phyloP scores from a whole-genome alignment of 2,797 vertebrate species.

The Vultur gryphus region DNA sequence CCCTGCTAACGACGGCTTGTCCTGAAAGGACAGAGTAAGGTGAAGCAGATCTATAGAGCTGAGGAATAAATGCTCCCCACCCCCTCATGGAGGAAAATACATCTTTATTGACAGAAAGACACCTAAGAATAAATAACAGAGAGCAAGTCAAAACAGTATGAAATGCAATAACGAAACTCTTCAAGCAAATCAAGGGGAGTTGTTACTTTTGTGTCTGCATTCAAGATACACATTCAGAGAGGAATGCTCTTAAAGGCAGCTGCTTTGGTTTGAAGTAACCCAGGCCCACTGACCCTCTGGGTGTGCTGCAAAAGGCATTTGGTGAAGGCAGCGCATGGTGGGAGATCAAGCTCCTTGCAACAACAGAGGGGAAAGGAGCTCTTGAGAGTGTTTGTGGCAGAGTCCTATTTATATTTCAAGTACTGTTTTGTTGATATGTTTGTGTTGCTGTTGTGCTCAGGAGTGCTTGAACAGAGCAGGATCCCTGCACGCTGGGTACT shows the following conservation, averaged over 20 bases:
- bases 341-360: background rate
- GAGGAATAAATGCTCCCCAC: background rate
- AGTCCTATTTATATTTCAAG: background rate
- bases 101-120: background rate
- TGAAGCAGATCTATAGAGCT: background rate
- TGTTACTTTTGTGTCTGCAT: background rate
- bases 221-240: background rate
- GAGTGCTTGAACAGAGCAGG: background rate
- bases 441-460: background rate
- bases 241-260: background rate
- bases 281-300: background rate
- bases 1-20: background rate
- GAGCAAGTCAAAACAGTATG: background rate
- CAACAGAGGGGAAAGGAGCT: background rate
- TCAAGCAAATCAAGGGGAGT: background rate
- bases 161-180: background rate
- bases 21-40: background rate
- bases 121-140: background rate
- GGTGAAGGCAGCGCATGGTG: accelerated
- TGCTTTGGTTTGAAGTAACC: background rate
- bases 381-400: background rate
- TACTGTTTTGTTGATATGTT: background rate
- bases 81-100: background rate
- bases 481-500: background rate
- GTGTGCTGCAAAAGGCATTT: background rate